These are phyloP conservation scores for Chaitophorus viminalis DNA, from an alignment of 2,888 invertebrate genomes.

Conservation along the genomic window DNA sequence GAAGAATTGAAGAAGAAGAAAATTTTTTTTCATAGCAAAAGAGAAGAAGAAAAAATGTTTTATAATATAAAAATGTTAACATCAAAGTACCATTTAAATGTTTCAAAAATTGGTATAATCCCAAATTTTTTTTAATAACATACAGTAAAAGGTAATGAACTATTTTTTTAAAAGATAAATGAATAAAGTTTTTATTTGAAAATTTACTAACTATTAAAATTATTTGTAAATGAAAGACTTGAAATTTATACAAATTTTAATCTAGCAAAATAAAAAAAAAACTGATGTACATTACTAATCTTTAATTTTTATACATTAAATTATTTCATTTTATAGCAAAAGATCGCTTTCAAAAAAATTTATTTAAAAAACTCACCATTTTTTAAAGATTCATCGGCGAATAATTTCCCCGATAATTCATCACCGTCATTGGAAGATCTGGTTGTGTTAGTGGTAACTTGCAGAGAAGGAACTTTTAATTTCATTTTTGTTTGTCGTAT, in stretches of 20 bases:
- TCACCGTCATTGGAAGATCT: constrained; percentile 53
- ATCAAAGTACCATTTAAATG: neutral
- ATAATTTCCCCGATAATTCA: constrained; percentile 56
- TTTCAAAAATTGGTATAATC: neutral
- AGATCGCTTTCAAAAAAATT: neutral
- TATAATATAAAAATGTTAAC: neutral
- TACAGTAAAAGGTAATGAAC: neutral
- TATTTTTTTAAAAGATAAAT: neutral
- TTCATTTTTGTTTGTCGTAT: constrained; percentile 49
- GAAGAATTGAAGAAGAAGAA: neutral
- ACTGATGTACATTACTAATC: too few species aligned
- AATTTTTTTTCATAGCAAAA: neutral
- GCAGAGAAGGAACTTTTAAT: constrained; percentile 53
- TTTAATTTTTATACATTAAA: too few species aligned
- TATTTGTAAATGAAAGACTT: neutral
- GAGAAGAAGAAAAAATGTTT: neutral
- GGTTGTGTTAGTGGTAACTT: constrained; percentile 51
- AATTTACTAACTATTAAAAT: neutral
- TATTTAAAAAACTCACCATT: constrained; percentile 33
- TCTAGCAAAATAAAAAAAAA: neutral
- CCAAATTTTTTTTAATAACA: neutral
- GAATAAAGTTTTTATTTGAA: neutral
- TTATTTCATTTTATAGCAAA: neutral
- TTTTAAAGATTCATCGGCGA: constrained; percentile 54
- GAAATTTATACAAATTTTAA: neutral